A percentile compares a stretch with the other conserved stretches of the same genome.
Evolutionary conservation across 2,113 vertebrate genomes (phyloP).

Genomic region (Lamprologus speciosus): DNA sequence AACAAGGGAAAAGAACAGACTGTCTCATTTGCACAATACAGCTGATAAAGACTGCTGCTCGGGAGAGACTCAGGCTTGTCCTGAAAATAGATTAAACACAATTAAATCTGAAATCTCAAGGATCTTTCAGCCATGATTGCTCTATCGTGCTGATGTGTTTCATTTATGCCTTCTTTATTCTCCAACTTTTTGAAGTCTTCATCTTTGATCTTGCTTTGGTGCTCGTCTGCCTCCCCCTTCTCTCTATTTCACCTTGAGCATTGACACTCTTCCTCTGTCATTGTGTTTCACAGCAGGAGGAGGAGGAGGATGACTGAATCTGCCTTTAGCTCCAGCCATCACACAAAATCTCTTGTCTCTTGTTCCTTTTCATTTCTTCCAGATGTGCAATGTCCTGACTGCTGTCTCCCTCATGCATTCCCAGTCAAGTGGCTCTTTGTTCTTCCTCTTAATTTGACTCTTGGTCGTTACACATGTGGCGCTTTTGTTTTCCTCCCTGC

Average conservation of each 20-base stretch:
- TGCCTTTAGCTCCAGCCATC: conserved; percentile 11
- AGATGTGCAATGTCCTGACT: conserved; percentile 8
- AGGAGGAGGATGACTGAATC: neutral
- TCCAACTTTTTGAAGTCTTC: conserved; percentile 35
- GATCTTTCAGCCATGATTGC: conserved; percentile 8
- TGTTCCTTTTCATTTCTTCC: conserved; percentile 29
- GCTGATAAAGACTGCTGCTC: neutral
- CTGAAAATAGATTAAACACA: conserved; percentile 37
- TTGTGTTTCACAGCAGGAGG: conserved; percentile 4
- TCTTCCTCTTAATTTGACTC: neutral
- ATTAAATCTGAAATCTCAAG: conserved; percentile 37
- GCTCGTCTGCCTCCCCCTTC: conserved; percentile 5
- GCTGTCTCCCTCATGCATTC: neutral
- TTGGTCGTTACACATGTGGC: neutral
- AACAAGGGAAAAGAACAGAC: neutral
- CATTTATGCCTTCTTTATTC: conserved; percentile 41
- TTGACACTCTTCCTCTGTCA: conserved; percentile 10
- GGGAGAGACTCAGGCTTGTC: neutral
- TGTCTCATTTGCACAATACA: conserved; percentile 12
- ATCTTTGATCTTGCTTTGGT: conserved; percentile 35
- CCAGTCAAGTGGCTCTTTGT: conserved; percentile 9
- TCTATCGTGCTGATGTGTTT: conserved; percentile 21
- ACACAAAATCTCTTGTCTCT: neutral
- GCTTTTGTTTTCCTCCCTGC: neutral
- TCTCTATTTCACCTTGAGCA: conserved; percentile 42